Evolutionary conservation across 2,113 vertebrate species (phyloP).

Genomic region (Spilogale gracilis): DNA sequence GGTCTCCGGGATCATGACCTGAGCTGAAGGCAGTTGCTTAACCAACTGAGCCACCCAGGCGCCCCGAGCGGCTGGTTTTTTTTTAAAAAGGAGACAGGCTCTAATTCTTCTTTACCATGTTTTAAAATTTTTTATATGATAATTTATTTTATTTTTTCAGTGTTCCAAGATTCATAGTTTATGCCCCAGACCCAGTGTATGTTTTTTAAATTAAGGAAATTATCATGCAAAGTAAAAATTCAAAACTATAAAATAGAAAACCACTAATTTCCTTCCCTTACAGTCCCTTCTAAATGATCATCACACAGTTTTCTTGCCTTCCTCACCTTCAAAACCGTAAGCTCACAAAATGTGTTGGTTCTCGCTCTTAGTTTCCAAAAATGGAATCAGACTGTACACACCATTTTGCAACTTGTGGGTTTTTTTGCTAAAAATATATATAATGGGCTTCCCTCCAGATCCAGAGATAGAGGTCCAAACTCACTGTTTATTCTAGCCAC

Average conservation of each 20-base stretch:
- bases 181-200: not conserved
- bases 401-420: not conserved
- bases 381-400: not conserved
- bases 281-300: not conserved
- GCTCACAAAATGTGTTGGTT: not conserved
- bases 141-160: too few species aligned
- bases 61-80: not conserved
- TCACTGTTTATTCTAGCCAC: not conserved
- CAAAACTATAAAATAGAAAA: not conserved
- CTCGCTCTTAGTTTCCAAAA: constrained; percentile 43
- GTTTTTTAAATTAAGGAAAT: constrained; percentile 18
- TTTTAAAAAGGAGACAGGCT: not conserved
- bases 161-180: too few species aligned
- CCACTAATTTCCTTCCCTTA: not conserved
- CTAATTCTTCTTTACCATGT: not conserved
- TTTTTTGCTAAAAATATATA: not conserved
- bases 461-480: not conserved
- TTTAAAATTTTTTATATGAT: not conserved
- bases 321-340: not conserved
- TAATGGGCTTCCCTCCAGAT: constrained; percentile 4
- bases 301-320: not conserved
- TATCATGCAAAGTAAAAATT: not conserved
- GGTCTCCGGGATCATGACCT: too few species aligned
- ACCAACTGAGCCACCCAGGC: too few species aligned
- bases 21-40: too few species aligned